Conservation (phyloP, 1,140 invertebrate species). For the Calephelis virginiensis region DNA sequence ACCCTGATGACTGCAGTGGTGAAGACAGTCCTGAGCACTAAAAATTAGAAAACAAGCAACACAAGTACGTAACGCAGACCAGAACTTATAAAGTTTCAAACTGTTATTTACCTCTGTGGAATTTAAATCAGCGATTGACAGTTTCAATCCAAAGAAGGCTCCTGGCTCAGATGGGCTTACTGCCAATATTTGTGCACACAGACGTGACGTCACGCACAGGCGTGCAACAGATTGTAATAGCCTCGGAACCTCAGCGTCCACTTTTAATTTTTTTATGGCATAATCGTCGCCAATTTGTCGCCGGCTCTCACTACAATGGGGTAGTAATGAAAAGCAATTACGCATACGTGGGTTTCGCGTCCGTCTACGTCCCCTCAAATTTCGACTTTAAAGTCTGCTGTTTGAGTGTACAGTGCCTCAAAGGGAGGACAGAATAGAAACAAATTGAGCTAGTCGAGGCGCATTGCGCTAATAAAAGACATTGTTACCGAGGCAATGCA, state of each 20-base stretch:
- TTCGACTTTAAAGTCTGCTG: slow-evolving; percentile 26
- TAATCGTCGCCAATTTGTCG: slow-evolving; percentile 70
- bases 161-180: too few species aligned
- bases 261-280: slow-evolving; percentile 72
- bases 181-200: too few species aligned
- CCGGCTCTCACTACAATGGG: slow-evolving; percentile 66
- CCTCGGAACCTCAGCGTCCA: slow-evolving; percentile 32
- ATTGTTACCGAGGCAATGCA: slow-evolving; percentile 56
- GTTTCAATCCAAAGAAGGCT: too few species aligned
- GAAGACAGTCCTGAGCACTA: too few species aligned
- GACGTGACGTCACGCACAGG: too few species aligned
- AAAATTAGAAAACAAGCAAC: too few species aligned
- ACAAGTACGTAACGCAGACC: too few species aligned
- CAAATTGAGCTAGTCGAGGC: slow-evolving; percentile 63
- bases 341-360: slow-evolving; percentile 66
- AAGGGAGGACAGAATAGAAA: slow-evolving; percentile 57
- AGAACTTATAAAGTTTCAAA: too few species aligned
- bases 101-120: too few species aligned
- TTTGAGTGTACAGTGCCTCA: slow-evolving; percentile 31
- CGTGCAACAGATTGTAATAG: background rate
- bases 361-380: slow-evolving; percentile 19
- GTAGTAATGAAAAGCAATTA: slow-evolving; percentile 75
- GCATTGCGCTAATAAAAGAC: slow-evolving; percentile 72
- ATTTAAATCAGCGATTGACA: too few species aligned
- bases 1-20: too few species aligned